Base-by-base conservation (phyloP, 2,888 invertebrate genomes). In the Tineola bisselliella region DNA sequence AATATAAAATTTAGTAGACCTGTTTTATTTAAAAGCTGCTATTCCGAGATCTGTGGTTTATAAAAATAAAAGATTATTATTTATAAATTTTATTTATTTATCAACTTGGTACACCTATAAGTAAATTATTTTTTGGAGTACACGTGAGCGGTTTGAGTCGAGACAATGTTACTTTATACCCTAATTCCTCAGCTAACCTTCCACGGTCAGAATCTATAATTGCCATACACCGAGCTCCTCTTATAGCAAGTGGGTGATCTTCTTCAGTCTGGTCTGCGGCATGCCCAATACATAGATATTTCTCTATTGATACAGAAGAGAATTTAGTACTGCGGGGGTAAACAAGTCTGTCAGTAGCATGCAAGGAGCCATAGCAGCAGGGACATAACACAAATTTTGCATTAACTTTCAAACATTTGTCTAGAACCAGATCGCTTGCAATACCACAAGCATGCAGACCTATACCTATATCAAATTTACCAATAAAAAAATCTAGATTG, bases 371-470 rank as follows among this genome's bases (percentile, higher is more conserved):
- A 80, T 98, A 98, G 74, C 98, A 98, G 75, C 98, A 98, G 0
- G 98, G 98, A 70, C 96, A 96, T 61, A 95, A 89, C 0, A 97
- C 93, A 84, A 98, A 97, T 65, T 92, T 90, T 0, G 97, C 97
- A 62, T 88, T 88, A 12, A 89, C 90, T 57, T 89, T 82, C 12
- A 94, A 88, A 75, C 98, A 98, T 71, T 93, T 93, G 68, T 93
- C 91, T 59, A 98, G 87, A 0, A 98, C 97, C 63, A 98, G 89
- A 80, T 98, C 98, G 1, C 96, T 97, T 0, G 97, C 97, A 11
- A 95, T 93, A 0, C 98, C 98, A 81, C 98, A 98, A 2, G 97
- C 98, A 81, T 98, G 98, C 33, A 98, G 82, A 3, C 94, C 94
- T 38, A 94, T 90, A 0, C 98, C 98, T 63, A 98, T 90, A 70